Evolutionary conservation across 2,113 vertebrate species (phyloP).

Genomic region (Mola mola): DNA sequence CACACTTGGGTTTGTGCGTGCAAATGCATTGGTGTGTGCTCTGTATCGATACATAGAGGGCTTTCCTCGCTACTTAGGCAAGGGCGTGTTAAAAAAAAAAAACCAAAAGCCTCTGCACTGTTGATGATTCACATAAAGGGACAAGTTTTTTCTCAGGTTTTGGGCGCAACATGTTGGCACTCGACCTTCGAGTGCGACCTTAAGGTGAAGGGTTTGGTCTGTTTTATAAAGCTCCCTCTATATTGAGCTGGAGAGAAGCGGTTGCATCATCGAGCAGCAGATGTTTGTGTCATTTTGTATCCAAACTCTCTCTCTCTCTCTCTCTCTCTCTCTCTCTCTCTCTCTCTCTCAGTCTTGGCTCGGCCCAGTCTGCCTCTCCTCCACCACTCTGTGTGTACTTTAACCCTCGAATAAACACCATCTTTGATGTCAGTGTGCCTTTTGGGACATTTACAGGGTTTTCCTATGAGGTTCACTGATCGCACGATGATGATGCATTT

Average conservation of each 20-base stretch:
- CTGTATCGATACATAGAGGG: slow-evolving; percentile 46
- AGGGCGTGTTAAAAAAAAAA: slow-evolving; percentile 54
- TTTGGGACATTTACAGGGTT: slow-evolving; percentile 48
- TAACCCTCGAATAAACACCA: slow-evolving; percentile 42
- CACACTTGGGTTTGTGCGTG: slow-evolving; percentile 33
- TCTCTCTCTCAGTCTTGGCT: slow-evolving; percentile 51
- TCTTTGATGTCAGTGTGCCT: slow-evolving; percentile 47
- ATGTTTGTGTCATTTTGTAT: slow-evolving; percentile 68
- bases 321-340: slow-evolving; percentile 38
- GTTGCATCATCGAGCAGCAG: slow-evolving; percentile 69
- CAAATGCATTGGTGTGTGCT: slow-evolving; percentile 37
- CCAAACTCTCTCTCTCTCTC: slow-evolving; percentile 43
- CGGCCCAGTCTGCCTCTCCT: slow-evolving; percentile 32
- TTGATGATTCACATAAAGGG: slow-evolving; percentile 36
- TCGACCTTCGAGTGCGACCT: slow-evolving; percentile 24
- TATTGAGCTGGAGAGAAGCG: slow-evolving; percentile 30
- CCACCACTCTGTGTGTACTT: slow-evolving; percentile 1
- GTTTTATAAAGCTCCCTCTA: slow-evolving; percentile 21
- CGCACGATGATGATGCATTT: slow-evolving; percentile 47
- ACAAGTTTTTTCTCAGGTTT: slow-evolving; percentile 27
- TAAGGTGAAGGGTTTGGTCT: slow-evolving; percentile 37
- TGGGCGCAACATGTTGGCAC: slow-evolving; percentile 30
- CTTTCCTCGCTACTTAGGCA: slow-evolving; percentile 17
- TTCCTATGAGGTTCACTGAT: slow-evolving; percentile 42
- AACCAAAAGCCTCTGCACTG: too few relatives aligned